Conservation (phyloP, 2,797 vertebrate genomes). For the Lacerta bilineata region DNA sequence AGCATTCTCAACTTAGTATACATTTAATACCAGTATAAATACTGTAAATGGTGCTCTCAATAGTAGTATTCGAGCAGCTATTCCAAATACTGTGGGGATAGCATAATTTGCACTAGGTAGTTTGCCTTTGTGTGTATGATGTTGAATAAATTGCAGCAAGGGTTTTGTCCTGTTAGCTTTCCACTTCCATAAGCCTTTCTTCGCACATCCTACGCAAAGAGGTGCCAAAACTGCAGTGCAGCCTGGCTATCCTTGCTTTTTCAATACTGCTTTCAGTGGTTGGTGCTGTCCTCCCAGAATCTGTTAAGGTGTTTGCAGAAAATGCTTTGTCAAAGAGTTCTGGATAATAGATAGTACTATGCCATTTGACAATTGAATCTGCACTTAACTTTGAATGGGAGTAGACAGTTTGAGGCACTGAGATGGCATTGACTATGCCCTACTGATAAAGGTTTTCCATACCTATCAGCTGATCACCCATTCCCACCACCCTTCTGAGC, state of each 20-base stretch:
- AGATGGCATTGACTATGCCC: background rate
- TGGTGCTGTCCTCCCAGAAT: background rate
- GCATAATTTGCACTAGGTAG: background rate
- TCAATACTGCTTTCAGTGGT: background rate
- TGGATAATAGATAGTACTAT: background rate
- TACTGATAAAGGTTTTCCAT: background rate
- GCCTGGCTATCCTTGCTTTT: background rate
- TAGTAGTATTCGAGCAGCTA: slow-evolving; percentile 25
- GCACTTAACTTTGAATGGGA: background rate
- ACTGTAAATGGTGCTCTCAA: background rate
- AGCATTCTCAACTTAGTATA: background rate
- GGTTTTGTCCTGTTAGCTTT: background rate
- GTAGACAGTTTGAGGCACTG: background rate
- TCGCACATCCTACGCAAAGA: background rate
- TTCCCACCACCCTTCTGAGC: too few relatives aligned
- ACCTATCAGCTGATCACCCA: too few relatives aligned
- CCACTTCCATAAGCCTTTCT: background rate
- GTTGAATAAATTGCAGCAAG: background rate
- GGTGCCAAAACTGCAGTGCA: background rate
- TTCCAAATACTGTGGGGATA: background rate
- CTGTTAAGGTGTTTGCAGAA: background rate
- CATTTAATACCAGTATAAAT: background rate
- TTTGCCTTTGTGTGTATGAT: background rate
- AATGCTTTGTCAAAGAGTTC: background rate
- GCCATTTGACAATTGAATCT: background rate